A percentile compares a stretch with the other conserved stretches of the same genome.
Conservation (phyloP, 2,888 invertebrate species). For the Trachelus iudaicus region DNA sequence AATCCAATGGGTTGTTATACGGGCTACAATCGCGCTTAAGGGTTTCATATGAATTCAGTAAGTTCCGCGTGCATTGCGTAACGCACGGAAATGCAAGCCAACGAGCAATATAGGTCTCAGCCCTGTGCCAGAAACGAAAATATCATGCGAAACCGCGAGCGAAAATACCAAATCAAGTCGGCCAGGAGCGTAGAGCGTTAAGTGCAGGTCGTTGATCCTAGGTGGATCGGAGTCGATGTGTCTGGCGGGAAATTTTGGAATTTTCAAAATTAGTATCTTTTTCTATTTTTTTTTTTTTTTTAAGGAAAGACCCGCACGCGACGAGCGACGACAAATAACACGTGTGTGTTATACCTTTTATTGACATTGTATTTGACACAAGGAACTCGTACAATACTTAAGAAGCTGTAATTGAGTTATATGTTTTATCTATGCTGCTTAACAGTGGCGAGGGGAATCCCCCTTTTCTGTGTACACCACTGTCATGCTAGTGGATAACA, state of each 20-base stretch:
- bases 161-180: constrained; percentile 2
- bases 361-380: constrained; percentile 7
- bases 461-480: not conserved
- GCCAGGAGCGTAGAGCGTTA: too few relatives aligned
- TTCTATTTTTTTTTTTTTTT: not conserved
- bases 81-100: constrained; percentile 23
- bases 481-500: constrained; percentile 31
- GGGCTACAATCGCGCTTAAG: constrained; percentile 7
- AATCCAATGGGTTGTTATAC: not conserved
- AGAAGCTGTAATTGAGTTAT: constrained; percentile 15
- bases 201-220: too few relatives aligned
- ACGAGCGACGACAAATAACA: not conserved
- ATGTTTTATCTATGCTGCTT: not conserved
- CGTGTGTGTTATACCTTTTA: not conserved
- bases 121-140: constrained; percentile 62
- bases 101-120: constrained; percentile 55
- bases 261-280: too few relatives aligned
- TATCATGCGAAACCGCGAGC: constrained; percentile 36
- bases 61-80: constrained; percentile 30
- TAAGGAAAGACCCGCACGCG: too few relatives aligned
- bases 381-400: constrained; percentile 18
- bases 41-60: constrained; percentile 14
- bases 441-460: not conserved
- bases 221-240: too few relatives aligned
- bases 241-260: too few relatives aligned